A percentile compares a stretch with the other conserved stretches of the same genome.
Conservation (phyloP, 1,140 invertebrate genomes). For the Zelostemma sp. region DNA sequence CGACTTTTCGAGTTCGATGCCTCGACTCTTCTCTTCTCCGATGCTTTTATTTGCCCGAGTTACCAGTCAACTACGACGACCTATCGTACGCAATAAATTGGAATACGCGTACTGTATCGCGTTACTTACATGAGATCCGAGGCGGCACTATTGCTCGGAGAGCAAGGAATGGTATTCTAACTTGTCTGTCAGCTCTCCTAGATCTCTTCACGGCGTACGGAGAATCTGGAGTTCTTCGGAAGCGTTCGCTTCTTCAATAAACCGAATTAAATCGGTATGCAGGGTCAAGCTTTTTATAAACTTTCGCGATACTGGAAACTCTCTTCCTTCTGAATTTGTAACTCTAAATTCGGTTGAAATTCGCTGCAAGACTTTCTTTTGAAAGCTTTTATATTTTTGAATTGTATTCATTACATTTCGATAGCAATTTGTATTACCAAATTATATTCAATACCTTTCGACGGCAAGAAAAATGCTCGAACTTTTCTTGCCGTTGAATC, state of each 20-base stretch:
- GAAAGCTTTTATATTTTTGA: too few species aligned
- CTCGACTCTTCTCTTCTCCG: neutral
- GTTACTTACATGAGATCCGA: conserved; percentile 11
- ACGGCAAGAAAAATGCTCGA: too few species aligned
- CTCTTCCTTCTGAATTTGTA: too few species aligned
- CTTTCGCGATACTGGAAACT: too few species aligned
- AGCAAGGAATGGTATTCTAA: conserved; percentile 36
- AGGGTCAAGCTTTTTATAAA: neutral
- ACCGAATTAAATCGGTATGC: neutral
- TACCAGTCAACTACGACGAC: conserved; percentile 24
- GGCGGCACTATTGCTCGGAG: conserved; percentile 7
- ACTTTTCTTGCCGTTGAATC: too few species aligned
- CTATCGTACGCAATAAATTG: conserved; percentile 58
- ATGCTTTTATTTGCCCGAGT: conserved; percentile 14
- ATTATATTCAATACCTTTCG: too few species aligned
- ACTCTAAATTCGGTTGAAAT: too few species aligned
- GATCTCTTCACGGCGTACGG: neutral
- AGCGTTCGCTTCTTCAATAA: neutral
- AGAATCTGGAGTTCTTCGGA: neutral
- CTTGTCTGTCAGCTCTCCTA: conserved; percentile 22
- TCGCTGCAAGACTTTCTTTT: too few species aligned
- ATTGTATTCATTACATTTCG: too few species aligned
- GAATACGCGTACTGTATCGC: conserved; percentile 49
- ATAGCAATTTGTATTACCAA: too few species aligned
- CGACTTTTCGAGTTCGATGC: conserved; percentile 13